Evolutionary conservation across 2,888 invertebrate species (phyloP), one percentile per base, ranked within the genome.

Genomic region (Napeogenes sylphis): DNA sequence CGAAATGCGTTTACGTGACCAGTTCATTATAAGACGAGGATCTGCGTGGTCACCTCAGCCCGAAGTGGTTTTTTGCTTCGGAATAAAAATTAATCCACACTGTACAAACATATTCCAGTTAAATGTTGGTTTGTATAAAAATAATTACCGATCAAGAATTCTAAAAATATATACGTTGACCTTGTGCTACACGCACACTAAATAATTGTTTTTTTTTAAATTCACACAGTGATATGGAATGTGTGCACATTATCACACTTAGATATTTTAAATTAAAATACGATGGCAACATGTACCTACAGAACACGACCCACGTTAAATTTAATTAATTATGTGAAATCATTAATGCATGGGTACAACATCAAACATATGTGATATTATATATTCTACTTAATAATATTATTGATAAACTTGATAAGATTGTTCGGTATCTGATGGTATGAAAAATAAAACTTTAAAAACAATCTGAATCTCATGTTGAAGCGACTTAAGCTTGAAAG

Each of bases 1-100:
- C 89, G 90, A 89, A 91, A 91, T 91, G 90, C 85, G 86, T 81
- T 84, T 88, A 91, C 91, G 91, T 91, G 91, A 90, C 90, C 86
- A 81, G 89, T 86, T 89, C 90, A 87, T 88, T 90, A 86, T 88
- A 88, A 85, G 85, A 85, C 83, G 80, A 80, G 82, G 80, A 80
- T 42, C 42, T 75, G 78, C 77, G 78, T 81, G 82, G 83, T 80
- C 82, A 80, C 81, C 79, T 77, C 72, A 67, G 73, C 72, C 71
- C 66, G 63, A 63, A 64, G 67, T 69, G 21, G 21, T 69, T 74
- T 75, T 70, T 72, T 72, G 63, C 65, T 67, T 63, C 63, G 38
- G 55, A 55, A 45, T 10, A 10, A 42, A 10, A 42, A 42, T 6
- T 42, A 10, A 42, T 10, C 8, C 10, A 42, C 2, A 42, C 10